Conservation (phyloP, 2,797 vertebrate genomes). For the Helarctos malayanus region DNA sequence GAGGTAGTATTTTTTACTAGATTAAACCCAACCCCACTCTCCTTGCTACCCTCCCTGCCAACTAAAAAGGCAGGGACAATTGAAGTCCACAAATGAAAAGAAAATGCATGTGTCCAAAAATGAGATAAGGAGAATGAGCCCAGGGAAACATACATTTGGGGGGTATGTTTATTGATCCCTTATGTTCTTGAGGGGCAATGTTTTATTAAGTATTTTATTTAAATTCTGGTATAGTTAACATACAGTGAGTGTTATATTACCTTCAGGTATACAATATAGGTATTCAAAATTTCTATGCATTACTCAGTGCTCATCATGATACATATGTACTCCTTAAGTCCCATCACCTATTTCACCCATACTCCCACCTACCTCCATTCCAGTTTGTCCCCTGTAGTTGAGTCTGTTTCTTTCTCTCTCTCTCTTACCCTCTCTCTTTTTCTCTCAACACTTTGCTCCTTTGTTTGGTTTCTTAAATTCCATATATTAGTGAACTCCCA, state of each 20-base stretch:
- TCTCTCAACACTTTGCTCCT: not conserved
- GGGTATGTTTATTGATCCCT: not conserved
- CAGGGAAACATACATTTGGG: not conserved
- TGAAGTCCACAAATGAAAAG: not conserved
- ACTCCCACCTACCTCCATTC: not conserved
- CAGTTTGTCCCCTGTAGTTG: not conserved
- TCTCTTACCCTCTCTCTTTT: not conserved
- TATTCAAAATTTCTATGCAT: not conserved
- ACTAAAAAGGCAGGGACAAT: not conserved
- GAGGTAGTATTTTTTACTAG: conserved; percentile 68
- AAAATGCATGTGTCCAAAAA: not conserved
- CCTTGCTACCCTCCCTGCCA: not conserved
- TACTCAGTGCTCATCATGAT: not conserved
- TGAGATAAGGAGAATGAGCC: not conserved
- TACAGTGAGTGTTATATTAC: not conserved
- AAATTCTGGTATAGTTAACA: not conserved
- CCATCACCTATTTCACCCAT: not conserved
- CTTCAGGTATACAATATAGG: not conserved
- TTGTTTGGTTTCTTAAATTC: not conserved
- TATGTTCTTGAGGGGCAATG: not conserved
- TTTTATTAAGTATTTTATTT: not conserved
- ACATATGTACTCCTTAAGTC: not conserved
- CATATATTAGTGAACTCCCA: not conserved
- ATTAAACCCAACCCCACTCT: not conserved
- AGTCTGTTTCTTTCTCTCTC: not conserved